phyloP scores from a whole-genome alignment of 2,113 vertebrate species.

The Calypte anna region DNA sequence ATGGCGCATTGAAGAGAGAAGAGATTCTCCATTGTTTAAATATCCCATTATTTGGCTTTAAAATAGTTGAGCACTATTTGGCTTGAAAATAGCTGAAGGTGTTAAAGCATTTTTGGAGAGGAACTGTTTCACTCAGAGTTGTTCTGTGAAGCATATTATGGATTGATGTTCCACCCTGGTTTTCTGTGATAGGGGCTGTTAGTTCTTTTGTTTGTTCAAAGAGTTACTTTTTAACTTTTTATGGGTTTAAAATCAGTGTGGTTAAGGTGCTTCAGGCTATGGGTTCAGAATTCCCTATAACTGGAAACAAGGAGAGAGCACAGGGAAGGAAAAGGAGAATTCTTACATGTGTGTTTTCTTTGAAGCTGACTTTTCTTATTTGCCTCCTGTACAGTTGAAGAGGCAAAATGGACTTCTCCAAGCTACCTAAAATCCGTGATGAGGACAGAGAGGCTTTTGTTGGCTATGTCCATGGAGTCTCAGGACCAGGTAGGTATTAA shows the following conservation, averaged over 20 bases:
- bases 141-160: neutral
- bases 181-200: neutral
- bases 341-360: neutral
- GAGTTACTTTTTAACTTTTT: neutral
- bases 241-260: neutral
- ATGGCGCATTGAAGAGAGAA: neutral
- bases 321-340: neutral
- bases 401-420: slow-evolving; percentile 91
- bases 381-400: slow-evolving; percentile 57
- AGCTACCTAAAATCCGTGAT: slow-evolving; percentile 92
- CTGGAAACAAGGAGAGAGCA: neutral
- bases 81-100: neutral
- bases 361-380: neutral
- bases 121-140: neutral
- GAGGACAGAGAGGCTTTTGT: slow-evolving; percentile 91
- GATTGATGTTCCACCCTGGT: neutral
- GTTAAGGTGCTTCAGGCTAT: neutral
- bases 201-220: neutral
- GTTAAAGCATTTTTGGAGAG: neutral
- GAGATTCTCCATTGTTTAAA: neutral
- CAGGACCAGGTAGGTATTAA: slow-evolving; percentile 88
- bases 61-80: neutral
- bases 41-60: neutral
- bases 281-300: neutral
- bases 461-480: slow-evolving; percentile 95